Evolutionary conservation across 2,797 vertebrate species (phyloP), one percentile per base, ranked within the genome.

Genomic region (Gila robusta): DNA sequence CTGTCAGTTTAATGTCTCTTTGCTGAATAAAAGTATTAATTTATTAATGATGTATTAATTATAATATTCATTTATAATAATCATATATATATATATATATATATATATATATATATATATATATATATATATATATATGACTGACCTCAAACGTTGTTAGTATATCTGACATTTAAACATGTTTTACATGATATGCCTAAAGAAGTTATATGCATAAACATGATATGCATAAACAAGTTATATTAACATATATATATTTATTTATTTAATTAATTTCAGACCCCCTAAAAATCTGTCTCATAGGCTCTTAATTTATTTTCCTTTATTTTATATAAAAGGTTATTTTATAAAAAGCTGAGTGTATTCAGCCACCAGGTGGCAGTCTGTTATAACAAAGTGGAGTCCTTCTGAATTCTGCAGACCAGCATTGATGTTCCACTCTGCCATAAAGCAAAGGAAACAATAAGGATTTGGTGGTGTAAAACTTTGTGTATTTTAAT

Each of bases 311-410:
- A 39, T 17, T 17, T 26, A 3, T 9, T 28, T 54, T 21, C 21
- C 21, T 19, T 17, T 17, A 3, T 5, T 28, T 21, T 62, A 59
- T 59, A n/a, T 11, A 11, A 62, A 62, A 74, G 12, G 23, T 14
- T 32, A 21, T 26, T 35, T 6, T 1, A 32, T 4, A 3, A 44
- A 44, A 17, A 11, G 4, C 5, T 37, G 6, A 66, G 26, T n/a
- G 17, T 26, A 8, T 39, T 64, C 44, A 69, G 11, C 81, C 89
- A 88, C 37, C 52, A 89, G 89, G 49, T 86, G 89, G 87, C 64
- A 77, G 66, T 78, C 71, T 86, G 26, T 69, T 39, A 37, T 71
- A 73, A 84, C 21, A 17, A 54, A 77, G n/a, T 26, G n/a, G 3
- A 70, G 37, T n/a, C 64, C 16, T 52, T 28, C 23, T 59, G 9